phyloP scores from a whole-genome alignment of 35 echinoderm and acorn worm species.

The Holothuria glaberrima region DNA sequence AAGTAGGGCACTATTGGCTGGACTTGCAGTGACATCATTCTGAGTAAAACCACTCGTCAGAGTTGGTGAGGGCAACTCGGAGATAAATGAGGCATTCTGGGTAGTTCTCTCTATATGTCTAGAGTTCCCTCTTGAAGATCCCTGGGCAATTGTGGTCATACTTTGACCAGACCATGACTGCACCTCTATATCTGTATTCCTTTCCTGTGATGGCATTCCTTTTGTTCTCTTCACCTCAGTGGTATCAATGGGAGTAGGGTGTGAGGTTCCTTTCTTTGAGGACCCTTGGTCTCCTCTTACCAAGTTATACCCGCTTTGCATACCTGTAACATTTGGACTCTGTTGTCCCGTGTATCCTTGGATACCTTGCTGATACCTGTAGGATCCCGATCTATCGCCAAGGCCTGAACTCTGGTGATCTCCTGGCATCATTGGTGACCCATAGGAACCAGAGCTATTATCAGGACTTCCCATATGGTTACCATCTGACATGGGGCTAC shows the following conservation, averaged over 20 bases:
- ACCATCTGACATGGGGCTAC: conserved; percentile 42
- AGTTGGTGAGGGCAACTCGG: conserved; percentile 35
- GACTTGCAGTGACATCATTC: conserved; percentile 15
- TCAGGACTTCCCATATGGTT: conserved; percentile 45
- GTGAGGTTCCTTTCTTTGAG: not conserved
- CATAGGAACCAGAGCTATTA: not conserved
- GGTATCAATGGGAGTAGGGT: not conserved
- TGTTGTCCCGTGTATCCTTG: not conserved
- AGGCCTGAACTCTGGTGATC: not conserved
- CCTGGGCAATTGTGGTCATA: conserved; percentile 11
- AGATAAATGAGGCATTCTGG: conserved; percentile 26
- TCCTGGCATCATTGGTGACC: conserved; percentile 35
- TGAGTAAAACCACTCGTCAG: conserved; percentile 37
- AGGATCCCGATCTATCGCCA: not conserved
- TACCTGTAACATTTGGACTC: conserved; percentile 12
- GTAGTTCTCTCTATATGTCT: not conserved
- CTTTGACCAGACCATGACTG: conserved; percentile 37
- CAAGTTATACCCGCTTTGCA: conserved; percentile 2
- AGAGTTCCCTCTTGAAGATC: not conserved
- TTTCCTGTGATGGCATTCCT: not conserved
- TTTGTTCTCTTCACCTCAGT: not conserved
- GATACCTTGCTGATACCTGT: not conserved
- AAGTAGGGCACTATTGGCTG: conserved; percentile 26
- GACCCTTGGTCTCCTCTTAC: conserved; percentile 1
- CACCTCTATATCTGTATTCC: not conserved